Evolutionary conservation across 53 echinoderm and acorn worm species (phyloP).

Genomic region (Glandiceps talaboti): DNA sequence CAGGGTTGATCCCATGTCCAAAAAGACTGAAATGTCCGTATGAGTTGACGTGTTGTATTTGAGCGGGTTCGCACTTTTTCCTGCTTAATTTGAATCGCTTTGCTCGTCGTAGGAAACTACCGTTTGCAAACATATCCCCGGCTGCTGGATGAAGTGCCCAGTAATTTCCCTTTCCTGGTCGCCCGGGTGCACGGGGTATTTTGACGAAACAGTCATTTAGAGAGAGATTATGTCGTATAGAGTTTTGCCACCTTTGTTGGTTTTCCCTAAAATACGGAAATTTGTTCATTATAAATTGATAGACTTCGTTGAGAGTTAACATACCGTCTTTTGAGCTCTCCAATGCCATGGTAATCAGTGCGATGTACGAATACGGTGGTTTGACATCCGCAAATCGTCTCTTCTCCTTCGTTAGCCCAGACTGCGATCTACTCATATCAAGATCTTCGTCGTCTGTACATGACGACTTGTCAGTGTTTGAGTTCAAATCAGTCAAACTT

Average conservation of each 20-base stretch:
- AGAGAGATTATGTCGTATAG: slow-evolving; percentile 69
- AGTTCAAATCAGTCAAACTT: neutral
- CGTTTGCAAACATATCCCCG: slow-evolving; percentile 88
- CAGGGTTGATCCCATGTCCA: slow-evolving; percentile 8
- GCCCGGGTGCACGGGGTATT: slow-evolving; percentile 66
- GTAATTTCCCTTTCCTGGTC: slow-evolving; percentile 83
- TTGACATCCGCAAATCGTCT: slow-evolving; percentile 78
- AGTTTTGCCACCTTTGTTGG: slow-evolving; percentile 89
- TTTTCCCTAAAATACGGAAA: slow-evolving; percentile 77
- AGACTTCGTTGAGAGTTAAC: slow-evolving; percentile 74
- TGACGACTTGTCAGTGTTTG: neutral
- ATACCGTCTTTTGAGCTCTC: slow-evolving; percentile 83
- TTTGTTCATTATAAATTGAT: slow-evolving; percentile 76
- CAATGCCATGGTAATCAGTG: slow-evolving; percentile 76
- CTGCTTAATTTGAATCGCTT: slow-evolving; percentile 63
- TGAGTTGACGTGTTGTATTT: slow-evolving; percentile 75
- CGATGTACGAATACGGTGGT: slow-evolving; percentile 81
- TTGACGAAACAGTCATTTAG: slow-evolving; percentile 87
- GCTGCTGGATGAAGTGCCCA: slow-evolving; percentile 80
- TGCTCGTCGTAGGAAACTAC: slow-evolving; percentile 70
- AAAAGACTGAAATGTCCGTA: slow-evolving; percentile 63
- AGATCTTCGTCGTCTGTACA: neutral
- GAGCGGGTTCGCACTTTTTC: slow-evolving; percentile 54
- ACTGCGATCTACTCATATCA: slow-evolving; percentile 4
- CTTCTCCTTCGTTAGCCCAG: slow-evolving; percentile 21